phyloP scores from a whole-genome alignment of 2,888 invertebrate species.

The Cryptocephalus moraei region DNA sequence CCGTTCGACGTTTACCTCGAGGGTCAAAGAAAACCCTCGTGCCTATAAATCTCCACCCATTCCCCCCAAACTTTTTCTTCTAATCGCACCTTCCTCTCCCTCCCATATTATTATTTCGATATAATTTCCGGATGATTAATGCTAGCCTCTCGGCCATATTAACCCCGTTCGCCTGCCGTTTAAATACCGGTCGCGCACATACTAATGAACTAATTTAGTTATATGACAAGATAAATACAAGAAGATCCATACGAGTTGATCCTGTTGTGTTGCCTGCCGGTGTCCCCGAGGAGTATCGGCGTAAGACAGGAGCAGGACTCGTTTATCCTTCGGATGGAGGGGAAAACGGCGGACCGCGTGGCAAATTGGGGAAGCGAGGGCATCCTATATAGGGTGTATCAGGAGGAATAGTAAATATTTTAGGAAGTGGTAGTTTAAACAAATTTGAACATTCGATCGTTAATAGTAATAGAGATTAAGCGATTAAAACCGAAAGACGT shows the following conservation, averaged over 20 bases:
- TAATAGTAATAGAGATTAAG: too few relatives aligned
- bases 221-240: conserved; percentile 39
- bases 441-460: too few relatives aligned
- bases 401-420: too few relatives aligned
- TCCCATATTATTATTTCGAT: conserved; percentile 10
- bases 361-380: too few relatives aligned
- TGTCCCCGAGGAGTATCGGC: conserved; percentile 32
- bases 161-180: conserved; percentile 15
- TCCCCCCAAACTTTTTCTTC: conserved; percentile 4
- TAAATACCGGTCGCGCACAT: conserved; percentile 18
- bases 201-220: conserved; percentile 35
- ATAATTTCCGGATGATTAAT: conserved; percentile 18
- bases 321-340: too few relatives aligned
- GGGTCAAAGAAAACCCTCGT: background rate
- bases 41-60: background rate
- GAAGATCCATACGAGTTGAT: conserved; percentile 35
- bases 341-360: too few relatives aligned
- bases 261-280: conserved; percentile 27
- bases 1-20: too few relatives aligned
- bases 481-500: too few relatives aligned
- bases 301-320: background rate
- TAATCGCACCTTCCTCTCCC: conserved; percentile 5
- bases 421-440: too few relatives aligned
- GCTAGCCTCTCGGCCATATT: conserved; percentile 16
- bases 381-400: too few relatives aligned